These are phyloP conservation scores for Phalera bucephala DNA, from an alignment of 2,888 invertebrate species.

Conservation along the genomic window DNA sequence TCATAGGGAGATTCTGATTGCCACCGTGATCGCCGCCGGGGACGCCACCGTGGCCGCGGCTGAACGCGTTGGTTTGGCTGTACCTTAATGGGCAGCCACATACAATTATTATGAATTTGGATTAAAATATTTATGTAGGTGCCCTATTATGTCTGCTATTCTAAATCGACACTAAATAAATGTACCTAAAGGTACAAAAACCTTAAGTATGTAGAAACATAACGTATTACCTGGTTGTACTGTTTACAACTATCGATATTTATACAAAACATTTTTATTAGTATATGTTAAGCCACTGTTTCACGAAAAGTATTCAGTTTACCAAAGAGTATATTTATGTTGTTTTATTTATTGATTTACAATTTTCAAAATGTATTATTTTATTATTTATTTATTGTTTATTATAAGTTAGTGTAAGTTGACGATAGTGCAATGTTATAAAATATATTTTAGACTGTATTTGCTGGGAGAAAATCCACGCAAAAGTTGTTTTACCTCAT, in stretches of 20 bases:
- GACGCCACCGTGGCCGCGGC: no score
- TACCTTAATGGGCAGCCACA: no score
- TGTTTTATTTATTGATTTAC: conserved; percentile 31
- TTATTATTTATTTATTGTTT: conserved; percentile 28
- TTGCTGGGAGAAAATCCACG: no score
- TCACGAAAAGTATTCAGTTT: conserved; percentile 28
- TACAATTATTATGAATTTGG: no score
- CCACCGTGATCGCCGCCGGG: no score
- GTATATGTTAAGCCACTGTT: conserved; percentile 13
- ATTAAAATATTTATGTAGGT: no score
- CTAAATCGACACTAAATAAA: no score
- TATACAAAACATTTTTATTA: neutral
- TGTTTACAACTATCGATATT: neutral
- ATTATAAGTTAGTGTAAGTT: conserved; percentile 29
- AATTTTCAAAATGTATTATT: conserved; percentile 28
- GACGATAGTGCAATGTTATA: conserved; percentile 25
- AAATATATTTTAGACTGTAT: conserved; percentile 3
- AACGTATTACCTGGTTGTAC: neutral
- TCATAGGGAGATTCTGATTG: no score
- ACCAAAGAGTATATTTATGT: conserved; percentile 38
- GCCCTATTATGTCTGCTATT: no score
- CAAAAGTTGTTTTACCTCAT: no score
- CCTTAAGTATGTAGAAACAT: neutral
- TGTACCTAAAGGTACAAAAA: no score
- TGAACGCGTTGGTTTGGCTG: no score